Evolutionary conservation across 1,140 invertebrate species (phyloP).

Genomic region (Cyclargus thomasi): DNA sequence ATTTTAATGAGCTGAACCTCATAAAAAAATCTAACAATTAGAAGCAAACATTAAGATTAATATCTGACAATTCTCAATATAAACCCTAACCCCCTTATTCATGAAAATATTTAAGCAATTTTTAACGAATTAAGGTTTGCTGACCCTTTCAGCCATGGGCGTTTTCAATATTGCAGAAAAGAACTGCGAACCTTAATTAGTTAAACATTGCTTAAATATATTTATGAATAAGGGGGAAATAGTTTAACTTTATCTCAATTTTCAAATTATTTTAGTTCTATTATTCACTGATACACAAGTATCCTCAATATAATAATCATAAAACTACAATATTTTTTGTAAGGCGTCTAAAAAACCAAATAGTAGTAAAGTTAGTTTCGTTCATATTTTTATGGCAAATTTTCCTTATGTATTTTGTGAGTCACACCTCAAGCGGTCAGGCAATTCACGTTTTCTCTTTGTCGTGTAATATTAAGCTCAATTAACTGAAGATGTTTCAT

Average conservation of each 20-base stretch:
- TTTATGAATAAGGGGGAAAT: too few relatives aligned
- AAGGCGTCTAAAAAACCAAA: not conserved
- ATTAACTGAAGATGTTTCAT: slow-evolving; percentile 1
- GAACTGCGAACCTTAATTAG: too few relatives aligned
- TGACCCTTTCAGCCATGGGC: too few relatives aligned
- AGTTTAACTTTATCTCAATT: not conserved
- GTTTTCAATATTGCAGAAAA: too few relatives aligned
- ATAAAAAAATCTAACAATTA: too few relatives aligned
- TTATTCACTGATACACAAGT: not conserved
- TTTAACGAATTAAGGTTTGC: too few relatives aligned
- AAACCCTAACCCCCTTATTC: too few relatives aligned
- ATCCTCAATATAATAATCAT: not conserved
- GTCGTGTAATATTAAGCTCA: slow-evolving; percentile 1
- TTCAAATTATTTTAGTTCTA: not conserved
- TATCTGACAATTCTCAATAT: too few relatives aligned
- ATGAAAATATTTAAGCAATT: too few relatives aligned
- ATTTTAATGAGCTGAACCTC: too few relatives aligned
- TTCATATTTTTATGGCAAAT: not conserved
- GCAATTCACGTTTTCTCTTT: slow-evolving; percentile 11
- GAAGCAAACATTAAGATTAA: too few relatives aligned
- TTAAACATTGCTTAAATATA: too few relatives aligned
- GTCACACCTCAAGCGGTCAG: slow-evolving; percentile 2
- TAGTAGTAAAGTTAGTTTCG: not conserved
- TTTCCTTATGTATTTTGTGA: slow-evolving; percentile 5
- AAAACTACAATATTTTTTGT: not conserved